Conservation (phyloP, 2,888 invertebrate species). For the Phalangium opilio region DNA sequence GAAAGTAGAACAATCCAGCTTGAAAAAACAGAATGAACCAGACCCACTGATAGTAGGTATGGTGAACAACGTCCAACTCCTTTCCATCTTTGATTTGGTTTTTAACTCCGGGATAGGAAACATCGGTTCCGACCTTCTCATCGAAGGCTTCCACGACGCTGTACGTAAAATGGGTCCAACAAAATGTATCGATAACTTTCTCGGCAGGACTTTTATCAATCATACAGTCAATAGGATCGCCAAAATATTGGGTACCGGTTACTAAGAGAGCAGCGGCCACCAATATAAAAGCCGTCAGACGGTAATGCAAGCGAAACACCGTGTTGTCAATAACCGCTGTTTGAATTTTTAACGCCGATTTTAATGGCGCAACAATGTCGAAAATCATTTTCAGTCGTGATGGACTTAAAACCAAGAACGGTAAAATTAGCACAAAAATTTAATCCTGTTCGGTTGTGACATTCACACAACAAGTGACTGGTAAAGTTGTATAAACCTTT, state of each 20-base stretch:
- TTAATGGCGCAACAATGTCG: slow-evolving; percentile 33
- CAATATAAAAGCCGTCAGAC: slow-evolving; percentile 63
- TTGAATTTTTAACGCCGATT: slow-evolving; percentile 69
- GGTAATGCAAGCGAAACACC: slow-evolving; percentile 81
- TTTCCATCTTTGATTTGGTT: slow-evolving; percentile 13
- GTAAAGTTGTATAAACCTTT: too few relatives aligned
- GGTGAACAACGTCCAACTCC: slow-evolving; percentile 12
- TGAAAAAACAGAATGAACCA: slow-evolving; percentile 22
- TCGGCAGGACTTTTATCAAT: slow-evolving; percentile 41
- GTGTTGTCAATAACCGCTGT: slow-evolving; percentile 83
- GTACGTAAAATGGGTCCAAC: slow-evolving; percentile 79
- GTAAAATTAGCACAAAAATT: too few relatives aligned
- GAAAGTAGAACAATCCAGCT: slow-evolving; percentile 21
- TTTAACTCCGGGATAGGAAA: slow-evolving; percentile 65
- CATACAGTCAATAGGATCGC: slow-evolving; percentile 21
- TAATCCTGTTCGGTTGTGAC: too few relatives aligned
- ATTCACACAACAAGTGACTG: too few relatives aligned
- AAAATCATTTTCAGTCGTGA: too few relatives aligned
- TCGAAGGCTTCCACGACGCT: slow-evolving; percentile 47
- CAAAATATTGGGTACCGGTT: slow-evolving; percentile 18
- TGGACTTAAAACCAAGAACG: too few relatives aligned
- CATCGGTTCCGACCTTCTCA: slow-evolving; percentile 36
- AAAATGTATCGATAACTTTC: slow-evolving; percentile 81
- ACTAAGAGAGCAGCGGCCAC: slow-evolving; percentile 37
- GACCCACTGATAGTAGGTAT: slow-evolving; percentile 24